Base-by-base conservation (phyloP, 2,113 vertebrate species). In the Indicator maculatus region DNA sequence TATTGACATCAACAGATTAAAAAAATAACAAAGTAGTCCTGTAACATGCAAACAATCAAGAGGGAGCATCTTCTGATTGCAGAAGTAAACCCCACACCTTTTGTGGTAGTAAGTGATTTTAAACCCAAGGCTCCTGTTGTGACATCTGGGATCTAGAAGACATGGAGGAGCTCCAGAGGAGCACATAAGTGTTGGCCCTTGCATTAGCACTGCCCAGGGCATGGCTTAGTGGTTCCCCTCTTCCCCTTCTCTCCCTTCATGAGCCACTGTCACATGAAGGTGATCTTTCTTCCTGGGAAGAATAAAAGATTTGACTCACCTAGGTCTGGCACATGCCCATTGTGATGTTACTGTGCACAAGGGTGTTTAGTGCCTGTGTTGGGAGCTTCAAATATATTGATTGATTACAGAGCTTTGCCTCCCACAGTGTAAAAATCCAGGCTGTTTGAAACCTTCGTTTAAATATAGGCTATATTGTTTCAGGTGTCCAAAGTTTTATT, bases 401-500 rank as follows among this genome's bases (percentile, higher is more conserved):
- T 17, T 39, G 72, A 45, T 39, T 58, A 59, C 91, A 85, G 52
- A 80, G 66, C 50, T 18, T 72, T 88, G 50, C 79, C 73, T 95
- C 90, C 63, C 39, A 21, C 33, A 9, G 74, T 56, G 75, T 71
- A 85, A 85, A 83, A 85, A 45, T 31, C 2, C 33, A 63, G 65
- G 33, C 76, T 87, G 73, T 52, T 78, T 38, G 66, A 90, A 83
- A 86, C 36, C 19, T 69, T 79, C 5, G 0, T 92, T 94, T 89
- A 93, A 91, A 83, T 80, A 63, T 31, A 73, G 2, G 1, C 55
- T 81, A 3, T 96, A 95, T 95, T 96, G 93, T 97, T 95, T 94
- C 95, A 95, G 93, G 94, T 96, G 95, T 82, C 90, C 66, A 53
- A 89, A 81, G 78, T 91, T 88, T 93, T 91, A 71, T 88, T 95